Conservation (phyloP, 2,113 vertebrate genomes). For the Pomatorhinus ruficollis region DNA sequence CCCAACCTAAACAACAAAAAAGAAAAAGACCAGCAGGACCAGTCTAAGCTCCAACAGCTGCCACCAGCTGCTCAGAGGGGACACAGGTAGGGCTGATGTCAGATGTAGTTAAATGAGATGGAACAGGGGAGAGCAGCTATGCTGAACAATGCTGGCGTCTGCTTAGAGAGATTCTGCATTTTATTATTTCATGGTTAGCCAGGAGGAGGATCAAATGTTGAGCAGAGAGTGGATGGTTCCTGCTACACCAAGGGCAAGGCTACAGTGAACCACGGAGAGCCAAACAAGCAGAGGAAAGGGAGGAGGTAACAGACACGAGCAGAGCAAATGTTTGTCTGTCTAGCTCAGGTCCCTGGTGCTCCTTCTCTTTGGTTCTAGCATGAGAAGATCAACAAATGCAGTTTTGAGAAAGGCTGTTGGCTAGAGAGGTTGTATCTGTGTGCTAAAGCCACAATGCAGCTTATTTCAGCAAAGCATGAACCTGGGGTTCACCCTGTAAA, state of each 20-base stretch:
- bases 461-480: background rate
- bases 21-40: slow-evolving; percentile 5
- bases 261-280: background rate
- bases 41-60: slow-evolving; percentile 20
- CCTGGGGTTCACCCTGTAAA: background rate
- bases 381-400: background rate
- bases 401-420: background rate
- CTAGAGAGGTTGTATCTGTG: background rate
- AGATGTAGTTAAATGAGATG: slow-evolving; percentile 46
- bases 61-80: slow-evolving; percentile 37
- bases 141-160: background rate
- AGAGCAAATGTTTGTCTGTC: background rate
- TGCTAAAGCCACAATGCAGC: background rate
- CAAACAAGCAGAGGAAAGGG: background rate
- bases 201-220: background rate
- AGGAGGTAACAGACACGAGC: background rate
- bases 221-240: background rate
- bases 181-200: background rate
- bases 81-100: slow-evolving; percentile 16
- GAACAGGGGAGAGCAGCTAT: background rate
- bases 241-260: background rate
- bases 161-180: background rate
- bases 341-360: background rate
- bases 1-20: slow-evolving; percentile 47
- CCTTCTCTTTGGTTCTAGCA: background rate